These are phyloP conservation scores for Cydia fagiglandana DNA, from an alignment of 1,140 invertebrate species.

Conservation along the genomic window DNA sequence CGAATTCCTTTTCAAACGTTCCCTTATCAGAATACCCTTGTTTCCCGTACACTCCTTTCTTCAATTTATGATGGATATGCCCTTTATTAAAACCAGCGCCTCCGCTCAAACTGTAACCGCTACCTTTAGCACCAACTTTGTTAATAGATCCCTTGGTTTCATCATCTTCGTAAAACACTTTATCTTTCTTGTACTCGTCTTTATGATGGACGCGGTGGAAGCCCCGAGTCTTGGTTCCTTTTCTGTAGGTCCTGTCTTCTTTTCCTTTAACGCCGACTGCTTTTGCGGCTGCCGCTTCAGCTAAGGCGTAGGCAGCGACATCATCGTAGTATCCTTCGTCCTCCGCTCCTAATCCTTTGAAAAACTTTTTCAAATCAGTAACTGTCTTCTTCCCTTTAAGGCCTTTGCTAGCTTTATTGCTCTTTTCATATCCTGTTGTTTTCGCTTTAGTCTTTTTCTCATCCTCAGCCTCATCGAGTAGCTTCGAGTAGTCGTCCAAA, in stretches of 20 bases:
- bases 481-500: conserved; percentile 62
- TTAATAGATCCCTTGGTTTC: conserved; percentile 82
- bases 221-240: conserved; percentile 84
- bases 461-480: conserved; percentile 46
- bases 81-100: conserved; percentile 79
- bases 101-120: conserved; percentile 69
- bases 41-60: conserved; percentile 72
- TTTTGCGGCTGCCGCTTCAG: conserved; percentile 57
- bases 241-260: conserved; percentile 79
- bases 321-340: conserved; percentile 66
- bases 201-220: conserved; percentile 85
- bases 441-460: conserved; percentile 43
- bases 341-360: conserved; percentile 60
- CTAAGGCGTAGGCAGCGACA: conserved; percentile 61
- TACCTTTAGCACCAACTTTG: conserved; percentile 79
- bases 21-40: conserved; percentile 79
- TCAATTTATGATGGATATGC: conserved; percentile 74
- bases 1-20: conserved; percentile 65
- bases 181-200: conserved; percentile 87
- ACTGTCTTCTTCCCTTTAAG: conserved; percentile 66
- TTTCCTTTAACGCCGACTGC: conserved; percentile 70
- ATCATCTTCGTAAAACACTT: conserved; percentile 84
- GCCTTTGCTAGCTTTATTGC: conserved; percentile 74
- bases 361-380: conserved; percentile 70
- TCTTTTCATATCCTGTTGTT: conserved; percentile 55